Conservation (phyloP, 2,113 vertebrate genomes). For the human region DNA sequence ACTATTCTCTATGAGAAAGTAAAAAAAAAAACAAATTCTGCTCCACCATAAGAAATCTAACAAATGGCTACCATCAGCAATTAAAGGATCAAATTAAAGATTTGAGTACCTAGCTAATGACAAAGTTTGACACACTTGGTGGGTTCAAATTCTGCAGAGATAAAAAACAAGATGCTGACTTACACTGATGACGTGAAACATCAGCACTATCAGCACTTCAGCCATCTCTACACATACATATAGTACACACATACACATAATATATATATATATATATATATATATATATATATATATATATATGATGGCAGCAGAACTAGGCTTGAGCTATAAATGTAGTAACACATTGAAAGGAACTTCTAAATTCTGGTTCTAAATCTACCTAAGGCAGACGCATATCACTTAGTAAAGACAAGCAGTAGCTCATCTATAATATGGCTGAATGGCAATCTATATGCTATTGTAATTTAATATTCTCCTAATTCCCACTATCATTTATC, state of each 20-base stretch:
- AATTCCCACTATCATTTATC: not conserved
- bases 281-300: not conserved
- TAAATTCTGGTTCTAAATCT: conserved; percentile 12
- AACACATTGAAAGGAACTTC: not conserved
- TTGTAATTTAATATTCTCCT: not conserved
- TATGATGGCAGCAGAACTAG: not conserved
- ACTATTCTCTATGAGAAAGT: not conserved
- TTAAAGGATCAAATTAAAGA: conserved; percentile 52
- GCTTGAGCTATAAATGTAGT: not conserved
- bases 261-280: no score
- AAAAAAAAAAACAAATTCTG: not conserved
- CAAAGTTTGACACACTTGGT: not conserved
- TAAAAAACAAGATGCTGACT: conserved; percentile 11
- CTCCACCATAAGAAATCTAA: not conserved
- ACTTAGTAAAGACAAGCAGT: not conserved
- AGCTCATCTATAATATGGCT: not conserved
- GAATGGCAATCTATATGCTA: not conserved
- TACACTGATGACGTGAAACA: not conserved
- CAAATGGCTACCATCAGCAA: not conserved
- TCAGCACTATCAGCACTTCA: not conserved
- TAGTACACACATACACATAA: not conserved
- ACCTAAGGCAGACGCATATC: not conserved
- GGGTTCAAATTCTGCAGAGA: conserved; percentile 12
- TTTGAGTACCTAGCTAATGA: not conserved
- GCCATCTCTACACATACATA: not conserved